Evolutionary conservation across 2,888 invertebrate species (phyloP).

Genomic region (Cylindroiulus punctatus): DNA sequence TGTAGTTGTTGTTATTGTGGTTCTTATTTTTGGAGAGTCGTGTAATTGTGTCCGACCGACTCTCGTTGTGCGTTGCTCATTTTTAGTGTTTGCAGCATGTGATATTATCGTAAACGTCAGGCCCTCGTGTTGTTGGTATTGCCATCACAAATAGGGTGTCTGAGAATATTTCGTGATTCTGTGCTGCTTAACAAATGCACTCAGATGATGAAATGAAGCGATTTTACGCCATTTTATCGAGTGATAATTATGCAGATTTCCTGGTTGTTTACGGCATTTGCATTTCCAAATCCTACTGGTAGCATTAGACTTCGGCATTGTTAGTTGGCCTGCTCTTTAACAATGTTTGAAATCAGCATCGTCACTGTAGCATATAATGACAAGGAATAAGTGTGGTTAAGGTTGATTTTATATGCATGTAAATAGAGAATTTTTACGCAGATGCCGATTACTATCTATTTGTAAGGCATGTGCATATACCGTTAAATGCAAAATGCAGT

Average conservation of each 20-base stretch:
- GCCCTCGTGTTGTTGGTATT: background rate
- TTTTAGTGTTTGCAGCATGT: background rate
- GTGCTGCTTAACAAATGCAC: background rate
- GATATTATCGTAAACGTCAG: background rate
- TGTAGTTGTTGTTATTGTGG: background rate
- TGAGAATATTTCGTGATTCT: background rate
- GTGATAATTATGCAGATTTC: background rate
- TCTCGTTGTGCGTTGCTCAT: constrained; percentile 30
- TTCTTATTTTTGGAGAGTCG: background rate
- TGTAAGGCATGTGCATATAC: background rate
- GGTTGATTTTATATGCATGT: background rate
- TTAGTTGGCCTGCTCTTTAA: background rate
- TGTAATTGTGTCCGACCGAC: background rate
- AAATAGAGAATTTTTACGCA: background rate
- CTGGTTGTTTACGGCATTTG: background rate
- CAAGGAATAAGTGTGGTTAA: background rate
- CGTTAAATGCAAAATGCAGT: background rate
- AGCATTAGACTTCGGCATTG: background rate
- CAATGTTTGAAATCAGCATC: background rate
- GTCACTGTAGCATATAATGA: too few species aligned
- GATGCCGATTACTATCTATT: background rate
- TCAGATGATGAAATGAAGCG: background rate
- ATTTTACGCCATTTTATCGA: background rate
- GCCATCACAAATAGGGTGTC: background rate
- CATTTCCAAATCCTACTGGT: background rate